Evolutionary conservation across 2,797 vertebrate genomes (phyloP).

Genomic region (Clarias laeviceps): DNA sequence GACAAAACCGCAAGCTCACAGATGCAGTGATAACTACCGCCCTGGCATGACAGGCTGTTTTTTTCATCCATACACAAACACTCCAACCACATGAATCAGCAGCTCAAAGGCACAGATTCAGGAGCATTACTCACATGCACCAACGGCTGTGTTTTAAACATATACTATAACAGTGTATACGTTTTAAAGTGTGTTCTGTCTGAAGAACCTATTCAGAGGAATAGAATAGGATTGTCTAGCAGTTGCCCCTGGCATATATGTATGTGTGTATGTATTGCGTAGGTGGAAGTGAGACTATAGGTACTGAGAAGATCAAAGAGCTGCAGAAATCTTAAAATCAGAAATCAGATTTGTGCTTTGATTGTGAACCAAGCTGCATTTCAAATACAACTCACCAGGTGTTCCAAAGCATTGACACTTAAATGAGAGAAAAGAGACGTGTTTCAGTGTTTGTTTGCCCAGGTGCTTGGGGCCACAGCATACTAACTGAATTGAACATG

Average conservation of each 20-base stretch:
- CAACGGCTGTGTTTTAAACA: conserved; percentile 21
- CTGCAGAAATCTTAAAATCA: conserved; percentile 36
- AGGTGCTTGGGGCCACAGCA: conserved; percentile 8
- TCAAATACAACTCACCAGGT: neutral
- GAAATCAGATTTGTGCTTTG: conserved; percentile 37
- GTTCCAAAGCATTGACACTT: conserved; percentile 9
- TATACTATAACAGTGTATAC: neutral
- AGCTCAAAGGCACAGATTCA: conserved; percentile 56
- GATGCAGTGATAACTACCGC: conserved; percentile 51
- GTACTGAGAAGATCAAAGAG: conserved; percentile 57
- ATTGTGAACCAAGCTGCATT: conserved; percentile 39
- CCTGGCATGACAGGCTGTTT: conserved; percentile 51
- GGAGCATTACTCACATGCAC: conserved; percentile 48
- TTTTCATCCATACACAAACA: conserved; percentile 51
- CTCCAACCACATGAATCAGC: conserved; percentile 56
- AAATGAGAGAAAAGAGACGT: conserved; percentile 12
- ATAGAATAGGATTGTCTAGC: conserved; percentile 24
- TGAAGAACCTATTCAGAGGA: conserved; percentile 13
- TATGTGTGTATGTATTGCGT: conserved; percentile 43
- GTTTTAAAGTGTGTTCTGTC: neutral
- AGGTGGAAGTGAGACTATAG: conserved; percentile 42
- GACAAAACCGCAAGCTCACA: conserved; percentile 51
- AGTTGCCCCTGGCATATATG: conserved; percentile 14
- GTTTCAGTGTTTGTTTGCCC: conserved; percentile 15
- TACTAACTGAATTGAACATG: neutral